phyloP scores from a whole-genome alignment of 2,113 vertebrate genomes.

The Polypterus bichir region DNA sequence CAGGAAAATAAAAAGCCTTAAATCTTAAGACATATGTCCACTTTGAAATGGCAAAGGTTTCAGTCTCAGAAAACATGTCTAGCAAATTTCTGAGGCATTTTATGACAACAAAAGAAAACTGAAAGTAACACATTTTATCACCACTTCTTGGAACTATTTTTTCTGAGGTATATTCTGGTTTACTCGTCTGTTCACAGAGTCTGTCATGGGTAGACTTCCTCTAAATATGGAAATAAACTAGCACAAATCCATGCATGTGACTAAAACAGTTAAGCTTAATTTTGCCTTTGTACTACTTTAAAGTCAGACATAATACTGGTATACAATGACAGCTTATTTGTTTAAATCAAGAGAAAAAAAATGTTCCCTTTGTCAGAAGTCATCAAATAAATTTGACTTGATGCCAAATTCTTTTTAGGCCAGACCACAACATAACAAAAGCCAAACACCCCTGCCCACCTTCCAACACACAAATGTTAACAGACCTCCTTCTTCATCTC shows the following conservation, averaged over 20 bases:
- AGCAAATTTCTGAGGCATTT: background rate
- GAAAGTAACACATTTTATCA: too few relatives aligned
- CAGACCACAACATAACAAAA: too few relatives aligned
- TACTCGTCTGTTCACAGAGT: background rate
- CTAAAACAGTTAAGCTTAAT: background rate
- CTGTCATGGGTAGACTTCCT: background rate
- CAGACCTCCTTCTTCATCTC: too few relatives aligned
- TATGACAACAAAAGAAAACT: background rate
- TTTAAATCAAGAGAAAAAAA: too few relatives aligned
- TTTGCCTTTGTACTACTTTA: background rate
- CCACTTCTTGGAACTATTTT: background rate
- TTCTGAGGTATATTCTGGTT: background rate
- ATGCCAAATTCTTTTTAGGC: too few relatives aligned
- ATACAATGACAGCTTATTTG: too few relatives aligned
- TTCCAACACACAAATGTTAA: too few relatives aligned
- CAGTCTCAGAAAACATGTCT: background rate
- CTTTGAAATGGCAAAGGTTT: background rate
- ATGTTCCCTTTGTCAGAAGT: too few relatives aligned
- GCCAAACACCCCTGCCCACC: too few relatives aligned
- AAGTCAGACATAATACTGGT: too few relatives aligned
- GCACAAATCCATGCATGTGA: background rate
- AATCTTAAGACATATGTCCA: background rate
- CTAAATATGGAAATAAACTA: background rate
- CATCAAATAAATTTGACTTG: too few relatives aligned
- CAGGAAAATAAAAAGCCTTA: background rate